Evolutionary conservation across 2,888 invertebrate species (phyloP).

Genomic region (Platycnemis pennipes): DNA sequence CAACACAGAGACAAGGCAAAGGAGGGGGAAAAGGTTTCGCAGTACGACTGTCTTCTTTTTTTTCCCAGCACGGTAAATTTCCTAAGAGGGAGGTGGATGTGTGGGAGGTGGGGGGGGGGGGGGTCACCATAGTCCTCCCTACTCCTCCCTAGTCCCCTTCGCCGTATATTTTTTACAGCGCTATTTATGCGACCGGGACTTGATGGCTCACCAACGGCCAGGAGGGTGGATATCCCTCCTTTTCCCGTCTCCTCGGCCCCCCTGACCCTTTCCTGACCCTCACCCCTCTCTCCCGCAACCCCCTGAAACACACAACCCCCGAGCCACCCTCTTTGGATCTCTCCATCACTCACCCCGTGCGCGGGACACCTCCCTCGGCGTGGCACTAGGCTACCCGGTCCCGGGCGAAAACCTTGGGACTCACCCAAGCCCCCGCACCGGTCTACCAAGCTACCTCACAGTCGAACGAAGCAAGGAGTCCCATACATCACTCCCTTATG

Average conservation of each 20-base stretch:
- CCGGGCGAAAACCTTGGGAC: neutral
- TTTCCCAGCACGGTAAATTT: neutral
- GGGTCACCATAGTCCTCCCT: no score
- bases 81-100: neutral
- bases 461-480: neutral
- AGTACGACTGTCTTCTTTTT: conserved; percentile 35
- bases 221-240: neutral
- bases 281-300: neutral
- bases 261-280: neutral
- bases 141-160: neutral
- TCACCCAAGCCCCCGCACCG: neutral
- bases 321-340: neutral
- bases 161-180: neutral
- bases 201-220: neutral
- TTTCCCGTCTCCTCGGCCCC: neutral
- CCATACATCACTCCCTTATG: conserved; percentile 6
- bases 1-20: neutral
- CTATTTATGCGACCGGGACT: conserved; percentile 33
- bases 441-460: neutral
- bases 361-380: no score
- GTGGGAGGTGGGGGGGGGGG: no score
- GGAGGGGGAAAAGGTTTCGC: neutral
- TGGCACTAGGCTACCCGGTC: neutral
- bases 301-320: neutral
- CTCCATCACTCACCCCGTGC: neutral